Percentiles rank a stretch among this genome's conserved stretches.
These are phyloP conservation scores for Tapirus terrestris DNA, from an alignment of 2,113 vertebrate species.

Conservation along the genomic window DNA sequence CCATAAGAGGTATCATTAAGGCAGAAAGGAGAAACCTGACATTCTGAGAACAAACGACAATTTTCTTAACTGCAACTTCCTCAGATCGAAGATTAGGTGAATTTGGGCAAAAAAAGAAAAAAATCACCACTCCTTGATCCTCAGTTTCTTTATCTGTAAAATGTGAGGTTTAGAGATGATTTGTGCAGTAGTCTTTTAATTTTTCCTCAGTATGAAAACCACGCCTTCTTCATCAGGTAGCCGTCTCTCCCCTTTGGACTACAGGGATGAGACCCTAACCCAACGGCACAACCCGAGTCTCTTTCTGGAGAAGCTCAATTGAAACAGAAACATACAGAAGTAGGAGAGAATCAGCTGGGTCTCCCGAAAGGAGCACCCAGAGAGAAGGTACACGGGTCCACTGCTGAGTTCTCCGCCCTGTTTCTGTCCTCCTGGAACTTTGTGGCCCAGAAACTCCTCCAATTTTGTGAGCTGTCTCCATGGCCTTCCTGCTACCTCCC, in stretches of 20 bases:
- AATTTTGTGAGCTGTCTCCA: neutral
- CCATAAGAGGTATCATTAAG: neutral
- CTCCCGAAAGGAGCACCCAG: neutral
- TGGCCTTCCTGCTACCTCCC: neutral
- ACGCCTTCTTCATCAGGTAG: neutral
- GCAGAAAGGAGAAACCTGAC: constrained; percentile 8
- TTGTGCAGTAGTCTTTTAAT: neutral
- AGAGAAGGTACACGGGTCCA: too few relatives aligned
- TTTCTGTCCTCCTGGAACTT: neutral
- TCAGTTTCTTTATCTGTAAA: constrained; percentile 24
- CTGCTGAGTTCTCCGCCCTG: too few relatives aligned
- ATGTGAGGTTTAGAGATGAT: neutral
- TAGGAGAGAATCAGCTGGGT: neutral
- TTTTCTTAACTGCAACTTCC: constrained; percentile 14
- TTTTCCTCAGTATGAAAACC: neutral
- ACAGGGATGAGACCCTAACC: neutral
- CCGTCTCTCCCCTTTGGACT: neutral
- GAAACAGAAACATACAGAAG: neutral
- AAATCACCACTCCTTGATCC: neutral
- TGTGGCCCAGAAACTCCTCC: neutral
- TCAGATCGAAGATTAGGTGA: neutral
- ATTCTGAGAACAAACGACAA: neutral
- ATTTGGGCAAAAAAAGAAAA: neutral
- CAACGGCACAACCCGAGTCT: neutral
- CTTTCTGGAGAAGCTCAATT: neutral